A percentile compares a stretch with the other conserved stretches of the same genome.
Conservation (phyloP, 35 echinoderm and acorn worm genomes). For the Diadema setosum region DNA sequence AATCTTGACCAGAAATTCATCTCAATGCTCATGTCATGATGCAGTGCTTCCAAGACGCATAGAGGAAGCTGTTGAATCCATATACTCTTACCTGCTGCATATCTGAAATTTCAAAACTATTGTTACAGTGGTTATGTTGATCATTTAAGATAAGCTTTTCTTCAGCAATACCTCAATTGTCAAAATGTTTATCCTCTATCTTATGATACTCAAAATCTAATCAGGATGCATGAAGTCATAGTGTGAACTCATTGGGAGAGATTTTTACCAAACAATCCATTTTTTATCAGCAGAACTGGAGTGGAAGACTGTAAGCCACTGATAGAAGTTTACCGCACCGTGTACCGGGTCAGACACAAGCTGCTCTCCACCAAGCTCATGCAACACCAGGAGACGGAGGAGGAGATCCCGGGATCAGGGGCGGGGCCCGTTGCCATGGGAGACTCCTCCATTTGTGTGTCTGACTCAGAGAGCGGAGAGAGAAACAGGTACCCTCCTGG, state of each 20-base stretch:
- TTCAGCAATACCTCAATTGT: too few relatives aligned
- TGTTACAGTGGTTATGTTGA: too few relatives aligned
- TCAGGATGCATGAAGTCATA: too few relatives aligned
- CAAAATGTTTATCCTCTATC: too few relatives aligned
- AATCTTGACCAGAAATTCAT: too few relatives aligned
- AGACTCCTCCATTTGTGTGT: neutral
- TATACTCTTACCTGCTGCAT: too few relatives aligned
- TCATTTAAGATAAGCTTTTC: too few relatives aligned
- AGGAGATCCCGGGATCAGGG: neutral
- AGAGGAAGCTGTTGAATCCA: too few relatives aligned
- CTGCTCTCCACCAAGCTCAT: conserved; percentile 48
- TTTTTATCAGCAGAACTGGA: neutral
- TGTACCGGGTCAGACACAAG: conserved; percentile 67
- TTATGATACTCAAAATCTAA: too few relatives aligned
- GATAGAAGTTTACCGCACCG: conserved; percentile 48
- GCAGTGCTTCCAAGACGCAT: too few relatives aligned
- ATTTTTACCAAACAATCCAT: neutral
- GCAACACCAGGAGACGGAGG: conserved; percentile 10
- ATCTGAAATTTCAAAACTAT: too few relatives aligned
- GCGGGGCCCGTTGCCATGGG: neutral
- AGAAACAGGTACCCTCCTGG: neutral
- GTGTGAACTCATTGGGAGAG: neutral
- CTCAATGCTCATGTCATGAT: too few relatives aligned
- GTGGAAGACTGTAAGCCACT: conserved; percentile 1
- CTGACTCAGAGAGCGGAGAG: neutral